A percentile compares a stretch with the other conserved stretches of the same genome.
These are phyloP conservation scores for Leptoteleia sp. DNA, from an alignment of 1,140 invertebrate genomes.

Conservation along the genomic window DNA sequence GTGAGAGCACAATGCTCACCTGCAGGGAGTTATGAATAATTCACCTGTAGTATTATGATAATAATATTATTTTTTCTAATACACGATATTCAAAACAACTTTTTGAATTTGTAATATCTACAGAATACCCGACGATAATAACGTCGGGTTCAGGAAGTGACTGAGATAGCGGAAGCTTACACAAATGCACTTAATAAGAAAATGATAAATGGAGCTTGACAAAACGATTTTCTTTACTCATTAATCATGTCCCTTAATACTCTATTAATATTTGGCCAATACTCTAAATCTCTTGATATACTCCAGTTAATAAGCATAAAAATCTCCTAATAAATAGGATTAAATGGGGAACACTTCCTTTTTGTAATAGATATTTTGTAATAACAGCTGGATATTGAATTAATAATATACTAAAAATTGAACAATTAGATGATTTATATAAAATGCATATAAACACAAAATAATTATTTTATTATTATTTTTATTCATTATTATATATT, in stretches of 20 bases:
- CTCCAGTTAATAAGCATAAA: neutral
- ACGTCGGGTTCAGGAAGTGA: conserved; percentile 7
- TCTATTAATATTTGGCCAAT: conserved; percentile 13
- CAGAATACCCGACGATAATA: neutral
- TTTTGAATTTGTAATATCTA: conserved; percentile 7
- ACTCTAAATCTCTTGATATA: conserved; percentile 9
- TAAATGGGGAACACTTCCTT: too few relatives aligned
- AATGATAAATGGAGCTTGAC: conserved; percentile 24
- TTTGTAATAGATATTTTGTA: too few relatives aligned
- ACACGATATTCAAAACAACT: conserved; percentile 9
- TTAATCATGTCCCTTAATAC: conserved; percentile 11
- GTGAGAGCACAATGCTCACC: too few relatives aligned
- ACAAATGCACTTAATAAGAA: conserved; percentile 21
- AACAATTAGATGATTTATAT: too few relatives aligned
- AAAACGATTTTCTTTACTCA: conserved; percentile 13
- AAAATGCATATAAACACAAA: too few relatives aligned
- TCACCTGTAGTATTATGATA: neutral
- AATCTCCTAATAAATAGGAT: neutral
- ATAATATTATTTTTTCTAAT: neutral
- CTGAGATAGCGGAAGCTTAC: conserved; percentile 12
- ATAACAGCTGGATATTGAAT: too few relatives aligned
- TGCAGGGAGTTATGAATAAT: neutral
- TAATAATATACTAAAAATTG: too few relatives aligned
- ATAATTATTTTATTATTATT: too few relatives aligned
- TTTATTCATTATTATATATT: too few relatives aligned